A percentile compares a stretch with the other conserved stretches of the same genome.
These are phyloP conservation scores for Drosophila asahinai DNA, from an alignment of 1,140 invertebrate species.

Conservation along the genomic window DNA sequence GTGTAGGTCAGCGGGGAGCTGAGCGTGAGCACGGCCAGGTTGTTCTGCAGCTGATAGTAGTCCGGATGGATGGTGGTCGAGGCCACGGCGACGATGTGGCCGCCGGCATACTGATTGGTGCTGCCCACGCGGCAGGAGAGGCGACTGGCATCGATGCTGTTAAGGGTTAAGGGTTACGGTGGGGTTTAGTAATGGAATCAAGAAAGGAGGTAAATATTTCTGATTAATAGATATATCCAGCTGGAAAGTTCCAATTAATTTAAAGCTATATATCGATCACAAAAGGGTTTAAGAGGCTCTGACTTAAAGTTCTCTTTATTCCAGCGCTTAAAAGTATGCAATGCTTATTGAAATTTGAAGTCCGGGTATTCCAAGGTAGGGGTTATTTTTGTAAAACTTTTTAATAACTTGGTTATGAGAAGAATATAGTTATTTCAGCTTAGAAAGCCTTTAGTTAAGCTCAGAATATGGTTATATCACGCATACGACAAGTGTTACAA, in stretches of 20 bases:
- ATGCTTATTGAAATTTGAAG: background rate
- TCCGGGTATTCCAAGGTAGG: background rate
- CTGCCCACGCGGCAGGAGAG: conserved; percentile 73
- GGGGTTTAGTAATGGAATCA: too few relatives aligned
- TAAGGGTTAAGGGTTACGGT: background rate
- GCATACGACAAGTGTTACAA: background rate
- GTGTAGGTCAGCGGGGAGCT: conserved; percentile 34
- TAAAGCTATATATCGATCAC: background rate
- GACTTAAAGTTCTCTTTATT: background rate
- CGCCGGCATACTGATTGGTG: conserved; percentile 77
- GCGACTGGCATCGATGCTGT: conserved; percentile 47
- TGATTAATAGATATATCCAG: background rate
- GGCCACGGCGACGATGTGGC: conserved; percentile 41
- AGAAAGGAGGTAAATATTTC: too few relatives aligned
- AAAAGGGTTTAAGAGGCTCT: background rate
- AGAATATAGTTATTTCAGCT: background rate
- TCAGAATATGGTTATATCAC: background rate
- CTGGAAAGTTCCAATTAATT: background rate
- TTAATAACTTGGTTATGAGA: too few relatives aligned
- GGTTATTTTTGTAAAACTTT: too few relatives aligned
- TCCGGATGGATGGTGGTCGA: conserved; percentile 71
- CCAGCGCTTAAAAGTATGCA: background rate
- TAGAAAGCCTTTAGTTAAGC: background rate
- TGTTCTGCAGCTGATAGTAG: conserved; percentile 84
- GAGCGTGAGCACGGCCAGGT: conserved; percentile 85